Evolutionary conservation across 2,113 vertebrate species (phyloP), one percentile per base, ranked within the genome.

Genomic region (Ia io): DNA sequence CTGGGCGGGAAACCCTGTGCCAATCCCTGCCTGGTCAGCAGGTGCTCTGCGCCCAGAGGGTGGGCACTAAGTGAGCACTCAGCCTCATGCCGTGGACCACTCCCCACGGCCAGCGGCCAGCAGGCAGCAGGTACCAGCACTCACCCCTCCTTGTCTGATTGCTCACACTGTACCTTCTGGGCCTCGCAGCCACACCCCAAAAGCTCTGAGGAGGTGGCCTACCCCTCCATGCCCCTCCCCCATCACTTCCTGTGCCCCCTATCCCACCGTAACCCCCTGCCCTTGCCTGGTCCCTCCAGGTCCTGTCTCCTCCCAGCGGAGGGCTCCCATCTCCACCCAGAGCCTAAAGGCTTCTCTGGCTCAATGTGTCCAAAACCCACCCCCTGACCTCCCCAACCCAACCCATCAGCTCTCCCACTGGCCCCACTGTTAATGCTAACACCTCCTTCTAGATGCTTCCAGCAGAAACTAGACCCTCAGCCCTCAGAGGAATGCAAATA

Each of bases 21-120:
- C 61, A 22, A 0, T 30, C 16, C 51, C 35, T 23, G 8, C 18
- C 20, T 0, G 1, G 59, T 37, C 47, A 12, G 73, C 2, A 1
- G 25, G 30, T 11, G 37, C 47, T 59, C 47, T 40, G 30, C 25
- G 28, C 63, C 30, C 16, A 20, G 87, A 12, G 3, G 37, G 49
- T 2, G 11, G 14, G 17, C 11, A 40, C 20, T 30, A 14, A 17
- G 47, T 6, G 20, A 37, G 14, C 12, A 16, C 18, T 30, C 11
- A 18, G 56, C 47, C 47, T 49, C 23, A 30, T 9, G n/a, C 1
- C 0, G 0, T n/a, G n/a, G n/a, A n/a, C n/a, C n/a, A n/a, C n/a
- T n/a, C n/a, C n/a, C n/a, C n/a, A n/a, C n/a, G n/a, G n/a, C n/a
- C n/a, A n/a, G n/a, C n/a, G n/a, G n/a, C n/a, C n/a, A n/a, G n/a